phyloP scores from a whole-genome alignment of 2,888 invertebrate species.

The Caenorhabditis zanzibari region DNA sequence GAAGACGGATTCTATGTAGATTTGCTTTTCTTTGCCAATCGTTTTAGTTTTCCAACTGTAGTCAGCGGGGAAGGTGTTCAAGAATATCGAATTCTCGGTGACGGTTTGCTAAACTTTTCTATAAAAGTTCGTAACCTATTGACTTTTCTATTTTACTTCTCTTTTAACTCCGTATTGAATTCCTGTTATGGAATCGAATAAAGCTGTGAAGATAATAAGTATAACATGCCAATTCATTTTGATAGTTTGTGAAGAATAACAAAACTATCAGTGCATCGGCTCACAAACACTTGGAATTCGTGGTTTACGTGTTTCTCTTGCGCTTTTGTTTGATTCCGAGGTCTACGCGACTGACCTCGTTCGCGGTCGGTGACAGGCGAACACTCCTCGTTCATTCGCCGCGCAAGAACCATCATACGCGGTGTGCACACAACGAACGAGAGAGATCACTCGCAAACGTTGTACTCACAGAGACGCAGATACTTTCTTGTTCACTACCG shows the following conservation, averaged over 20 bases:
- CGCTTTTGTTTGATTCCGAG: too few relatives aligned
- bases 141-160: neutral
- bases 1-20: slow-evolving; percentile 8
- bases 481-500: slow-evolving; percentile 6
- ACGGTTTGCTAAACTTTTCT: slow-evolving; percentile 9
- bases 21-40: slow-evolving; percentile 13
- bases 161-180: slow-evolving; percentile 6
- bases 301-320: neutral
- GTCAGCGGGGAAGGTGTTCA: slow-evolving; percentile 31
- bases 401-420: neutral
- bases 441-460: slow-evolving; percentile 26
- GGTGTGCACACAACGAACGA: slow-evolving; percentile 29
- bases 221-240: slow-evolving; percentile 10
- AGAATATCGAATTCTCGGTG: neutral
- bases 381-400: neutral
- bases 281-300: neutral
- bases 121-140: neutral
- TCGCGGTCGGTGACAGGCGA: slow-evolving; percentile 19
- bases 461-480: slow-evolving; percentile 32
- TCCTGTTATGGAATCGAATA: neutral
- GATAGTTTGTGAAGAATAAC: slow-evolving; percentile 6
- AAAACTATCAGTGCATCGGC: too few relatives aligned
- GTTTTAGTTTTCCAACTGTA: slow-evolving; percentile 35
- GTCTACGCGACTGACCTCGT: slow-evolving; percentile 6
- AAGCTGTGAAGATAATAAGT: neutral